Percentiles rank a stretch among this genome's conserved stretches.
phyloP scores from a whole-genome alignment of 2,888 invertebrate genomes.

The Limnephilus lunatus region DNA sequence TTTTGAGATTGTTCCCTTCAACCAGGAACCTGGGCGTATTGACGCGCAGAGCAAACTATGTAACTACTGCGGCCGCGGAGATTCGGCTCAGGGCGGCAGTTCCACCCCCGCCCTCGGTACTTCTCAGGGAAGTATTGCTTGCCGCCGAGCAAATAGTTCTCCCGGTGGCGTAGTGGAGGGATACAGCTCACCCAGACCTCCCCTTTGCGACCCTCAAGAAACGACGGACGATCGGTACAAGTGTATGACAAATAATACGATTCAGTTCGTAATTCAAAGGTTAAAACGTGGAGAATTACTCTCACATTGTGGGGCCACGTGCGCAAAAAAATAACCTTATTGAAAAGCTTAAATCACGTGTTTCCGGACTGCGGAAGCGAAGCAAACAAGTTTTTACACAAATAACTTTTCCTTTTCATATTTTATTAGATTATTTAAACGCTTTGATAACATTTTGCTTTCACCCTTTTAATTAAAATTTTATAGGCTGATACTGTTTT shows the following conservation, averaged over 20 bases:
- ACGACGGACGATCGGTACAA: background rate
- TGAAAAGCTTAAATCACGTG: background rate
- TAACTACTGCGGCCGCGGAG: background rate
- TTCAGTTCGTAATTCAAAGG: conserved; percentile 21
- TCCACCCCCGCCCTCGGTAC: background rate
- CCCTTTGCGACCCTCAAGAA: background rate
- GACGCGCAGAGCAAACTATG: background rate
- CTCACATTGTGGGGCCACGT: background rate
- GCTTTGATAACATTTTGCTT: no score
- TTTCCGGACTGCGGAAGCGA: background rate
- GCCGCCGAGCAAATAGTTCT: background rate
- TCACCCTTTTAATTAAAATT: no score
- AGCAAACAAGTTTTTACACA: background rate
- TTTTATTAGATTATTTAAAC: no score
- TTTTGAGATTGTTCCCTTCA: background rate
- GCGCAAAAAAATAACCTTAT: background rate
- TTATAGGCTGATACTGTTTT: no score
- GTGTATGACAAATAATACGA: conserved; percentile 30
- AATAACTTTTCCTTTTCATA: no score
- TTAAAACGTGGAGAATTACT: background rate
- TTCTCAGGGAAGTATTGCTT: background rate
- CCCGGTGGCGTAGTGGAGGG: background rate
- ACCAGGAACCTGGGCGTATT: background rate
- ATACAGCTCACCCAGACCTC: background rate
- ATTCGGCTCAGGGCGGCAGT: background rate